A percentile compares a stretch with the other conserved stretches of the same genome.
phyloP scores from a whole-genome alignment of 2,113 vertebrate genomes.

The Sigmodon hispidus region DNA sequence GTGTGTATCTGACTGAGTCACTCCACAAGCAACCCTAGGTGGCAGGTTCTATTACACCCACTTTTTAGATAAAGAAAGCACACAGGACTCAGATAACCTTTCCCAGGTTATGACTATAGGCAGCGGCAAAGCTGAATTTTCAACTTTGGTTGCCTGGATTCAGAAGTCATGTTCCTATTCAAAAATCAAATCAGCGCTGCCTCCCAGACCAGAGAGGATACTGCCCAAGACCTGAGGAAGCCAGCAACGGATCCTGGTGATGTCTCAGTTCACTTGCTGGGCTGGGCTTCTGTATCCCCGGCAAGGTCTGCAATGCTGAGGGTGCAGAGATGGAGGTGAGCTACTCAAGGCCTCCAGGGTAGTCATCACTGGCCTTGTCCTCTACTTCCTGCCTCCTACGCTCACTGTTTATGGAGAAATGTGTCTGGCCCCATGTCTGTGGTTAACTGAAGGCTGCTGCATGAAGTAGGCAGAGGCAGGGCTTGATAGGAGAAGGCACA shows the following conservation, averaged over 20 bases:
- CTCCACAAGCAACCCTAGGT: background rate
- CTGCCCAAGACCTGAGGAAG: background rate
- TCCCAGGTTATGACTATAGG: background rate
- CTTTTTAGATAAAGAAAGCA: constrained; percentile 49
- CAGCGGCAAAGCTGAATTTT: background rate
- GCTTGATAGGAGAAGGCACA: background rate
- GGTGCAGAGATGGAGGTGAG: background rate
- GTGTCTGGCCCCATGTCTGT: background rate
- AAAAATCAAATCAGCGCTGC: background rate
- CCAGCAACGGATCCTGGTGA: constrained; percentile 6
- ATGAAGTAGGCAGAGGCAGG: background rate
- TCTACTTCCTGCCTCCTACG: background rate
- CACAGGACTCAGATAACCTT: background rate
- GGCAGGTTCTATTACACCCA: background rate
- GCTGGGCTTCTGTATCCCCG: background rate
- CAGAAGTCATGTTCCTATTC: background rate
- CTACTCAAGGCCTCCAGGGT: background rate
- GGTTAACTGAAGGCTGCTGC: background rate
- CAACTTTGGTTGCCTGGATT: background rate
- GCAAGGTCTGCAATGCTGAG: background rate
- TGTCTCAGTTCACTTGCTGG: background rate
- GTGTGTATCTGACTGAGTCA: background rate
- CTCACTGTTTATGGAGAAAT: background rate
- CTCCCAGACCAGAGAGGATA: background rate
- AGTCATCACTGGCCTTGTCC: background rate